These are phyloP conservation scores for Vespertilio murinus DNA, from an alignment of 2,797 vertebrate genomes.

Conservation along the genomic window DNA sequence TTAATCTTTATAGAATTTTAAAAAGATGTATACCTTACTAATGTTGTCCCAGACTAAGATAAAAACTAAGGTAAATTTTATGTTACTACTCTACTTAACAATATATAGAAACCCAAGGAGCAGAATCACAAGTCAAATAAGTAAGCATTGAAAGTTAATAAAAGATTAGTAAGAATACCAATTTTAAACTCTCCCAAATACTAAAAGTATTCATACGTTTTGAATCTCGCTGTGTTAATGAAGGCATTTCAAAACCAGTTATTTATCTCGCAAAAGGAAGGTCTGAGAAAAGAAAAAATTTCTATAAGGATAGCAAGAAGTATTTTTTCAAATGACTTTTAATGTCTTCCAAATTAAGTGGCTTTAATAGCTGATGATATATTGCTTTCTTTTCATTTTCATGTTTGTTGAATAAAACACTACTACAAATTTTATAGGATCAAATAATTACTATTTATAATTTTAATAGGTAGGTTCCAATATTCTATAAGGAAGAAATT, in stretches of 20 bases:
- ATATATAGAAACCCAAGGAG: conserved; percentile 25
- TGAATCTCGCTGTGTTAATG: conserved; percentile 20
- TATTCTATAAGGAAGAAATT: conserved; percentile 33
- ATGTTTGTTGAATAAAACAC: conserved; percentile 39
- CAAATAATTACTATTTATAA: conserved; percentile 17
- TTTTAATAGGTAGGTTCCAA: conserved; percentile 26
- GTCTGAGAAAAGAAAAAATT: background rate
- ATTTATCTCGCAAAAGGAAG: conserved; percentile 52
- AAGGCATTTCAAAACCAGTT: conserved; percentile 15
- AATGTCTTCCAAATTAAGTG: conserved; percentile 45
- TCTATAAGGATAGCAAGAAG: background rate
- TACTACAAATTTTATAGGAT: conserved; percentile 12
- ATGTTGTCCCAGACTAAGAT: conserved; percentile 27
- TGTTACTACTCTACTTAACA: conserved; percentile 36
- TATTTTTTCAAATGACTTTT: conserved; percentile 54
- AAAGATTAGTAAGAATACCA: conserved; percentile 45
- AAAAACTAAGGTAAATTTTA: conserved; percentile 50
- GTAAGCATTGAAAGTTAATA: background rate
- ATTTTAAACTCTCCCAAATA: conserved; percentile 41
- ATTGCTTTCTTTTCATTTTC: conserved; percentile 3
- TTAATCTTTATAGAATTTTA: background rate
- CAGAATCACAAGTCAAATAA: conserved; percentile 39
- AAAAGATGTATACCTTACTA: background rate
- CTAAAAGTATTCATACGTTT: conserved; percentile 36
- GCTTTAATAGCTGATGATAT: background rate